Base-by-base conservation (phyloP, 2,113 vertebrate species). In the Corythornis cristatus region DNA sequence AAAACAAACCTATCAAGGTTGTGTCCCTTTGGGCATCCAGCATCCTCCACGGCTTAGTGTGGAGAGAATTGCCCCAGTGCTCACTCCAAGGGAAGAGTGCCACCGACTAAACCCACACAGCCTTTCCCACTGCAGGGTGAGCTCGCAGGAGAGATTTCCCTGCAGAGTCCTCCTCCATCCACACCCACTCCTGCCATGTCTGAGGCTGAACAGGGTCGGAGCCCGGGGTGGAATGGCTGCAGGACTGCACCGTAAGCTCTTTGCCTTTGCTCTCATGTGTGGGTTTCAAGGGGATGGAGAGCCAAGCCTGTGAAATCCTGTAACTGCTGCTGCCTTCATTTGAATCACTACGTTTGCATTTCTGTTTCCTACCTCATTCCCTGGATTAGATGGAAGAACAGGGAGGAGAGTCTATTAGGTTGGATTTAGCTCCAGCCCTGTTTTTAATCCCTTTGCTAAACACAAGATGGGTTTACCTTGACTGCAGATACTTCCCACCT, bases 381-480 rank as follows among this genome's bases (percentile, higher is more conserved):
- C 72, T 90, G 83, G 53, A 35, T 94, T 65, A 51, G 77, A 20
- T 50, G 81, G 72, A 84, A 80, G 35, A 88, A 31, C 28, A 4
- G 1, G 12, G 64, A 74, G 56, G 54, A 61, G n/a, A 51, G 51
- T 73, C 88, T 95, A 22, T 70, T 93, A 86, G 88, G 72, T 79
- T 96, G 76, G 65, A 45, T 93, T 95, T 94, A 86, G 75, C 62
- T 83, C 83, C 86, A 95, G 76, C 54, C 80, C 74, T 79, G 42
- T 58, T 95, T 97, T 96, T 80, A 88, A 53, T 86, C 35, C 29
- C 21, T 37, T 29, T 78, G 56, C 56, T 56, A 60, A 67, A 93
- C 89, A 86, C 65, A 90, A 58, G 43, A 35, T 76, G 21, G 33
- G 57, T 31, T 76, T 67, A 50, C 70, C 43, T 53, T 25, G 60